Percentiles rank a stretch among this genome's conserved stretches.
Conservation (phyloP, 2,113 vertebrate species). For the Phaethornis superciliosus region DNA sequence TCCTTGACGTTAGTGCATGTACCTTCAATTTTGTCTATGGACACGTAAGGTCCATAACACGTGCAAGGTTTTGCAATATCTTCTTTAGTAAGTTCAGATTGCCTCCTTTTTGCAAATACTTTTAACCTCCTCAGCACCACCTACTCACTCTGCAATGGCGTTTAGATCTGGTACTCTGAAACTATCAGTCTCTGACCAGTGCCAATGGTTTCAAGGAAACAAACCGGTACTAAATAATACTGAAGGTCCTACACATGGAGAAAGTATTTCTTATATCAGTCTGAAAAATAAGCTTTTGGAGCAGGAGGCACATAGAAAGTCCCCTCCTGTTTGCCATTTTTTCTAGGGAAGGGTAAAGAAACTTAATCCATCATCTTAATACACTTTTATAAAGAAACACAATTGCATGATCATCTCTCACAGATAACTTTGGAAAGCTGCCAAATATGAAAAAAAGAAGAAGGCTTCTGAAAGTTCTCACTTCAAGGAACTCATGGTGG, state of each 20-base stretch:
- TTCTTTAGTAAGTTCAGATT: not conserved
- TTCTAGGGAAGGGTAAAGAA: not conserved
- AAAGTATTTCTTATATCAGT: not conserved
- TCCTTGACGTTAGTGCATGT: not conserved
- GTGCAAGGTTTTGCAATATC: not conserved
- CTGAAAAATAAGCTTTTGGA: not conserved
- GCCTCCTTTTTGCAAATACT: not conserved
- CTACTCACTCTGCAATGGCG: fast-evolving
- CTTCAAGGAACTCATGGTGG: not conserved
- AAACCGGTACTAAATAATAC: not conserved
- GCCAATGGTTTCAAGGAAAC: not conserved
- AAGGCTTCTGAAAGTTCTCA: fast-evolving
- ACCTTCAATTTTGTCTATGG: not conserved
- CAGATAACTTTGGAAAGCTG: not conserved
- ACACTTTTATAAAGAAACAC: not conserved
- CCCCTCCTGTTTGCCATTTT: not conserved
- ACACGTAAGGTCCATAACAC: too few relatives aligned
- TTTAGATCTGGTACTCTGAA: not conserved
- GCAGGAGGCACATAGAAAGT: not conserved
- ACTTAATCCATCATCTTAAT: not conserved
- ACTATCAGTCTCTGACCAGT: not conserved
- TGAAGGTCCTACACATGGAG: fast-evolving
- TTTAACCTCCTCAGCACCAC: not conserved
- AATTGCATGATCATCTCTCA: fast-evolving
- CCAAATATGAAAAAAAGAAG: not conserved